These are phyloP conservation scores for Heteronetta atricapilla DNA, from an alignment of 2,113 vertebrate genomes.

Conservation along the genomic window DNA sequence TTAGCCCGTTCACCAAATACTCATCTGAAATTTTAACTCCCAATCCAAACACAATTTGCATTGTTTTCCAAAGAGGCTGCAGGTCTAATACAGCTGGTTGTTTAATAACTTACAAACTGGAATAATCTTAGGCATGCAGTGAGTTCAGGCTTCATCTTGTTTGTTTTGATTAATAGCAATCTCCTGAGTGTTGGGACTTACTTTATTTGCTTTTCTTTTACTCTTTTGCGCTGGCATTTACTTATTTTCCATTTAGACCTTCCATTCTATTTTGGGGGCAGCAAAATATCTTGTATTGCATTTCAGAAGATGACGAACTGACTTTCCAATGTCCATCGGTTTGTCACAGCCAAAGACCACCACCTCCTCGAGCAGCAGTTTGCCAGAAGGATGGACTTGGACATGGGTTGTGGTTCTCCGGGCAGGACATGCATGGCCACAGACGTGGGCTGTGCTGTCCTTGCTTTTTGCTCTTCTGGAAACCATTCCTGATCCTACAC, in stretches of 20 bases:
- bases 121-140: not conserved
- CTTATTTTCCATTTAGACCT: slow-evolving; percentile 1
- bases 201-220: slow-evolving; percentile 23
- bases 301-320: not conserved
- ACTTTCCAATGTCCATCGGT: not conserved
- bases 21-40: not conserved
- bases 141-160: not conserved
- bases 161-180: slow-evolving; percentile 46
- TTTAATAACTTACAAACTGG: slow-evolving; percentile 9
- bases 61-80: not conserved
- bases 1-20: not conserved
- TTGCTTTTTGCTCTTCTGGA: not conserved
- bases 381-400: not conserved
- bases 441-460: not conserved
- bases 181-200: not conserved
- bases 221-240: not conserved
- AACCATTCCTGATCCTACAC: not conserved
- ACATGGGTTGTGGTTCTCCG: not conserved
- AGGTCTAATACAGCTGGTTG: not conserved
- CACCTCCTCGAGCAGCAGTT: not conserved
- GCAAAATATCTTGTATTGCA: not conserved
- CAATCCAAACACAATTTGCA: slow-evolving; percentile 17
- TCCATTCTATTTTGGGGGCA: not conserved
- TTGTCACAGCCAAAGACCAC: not conserved
- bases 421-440: not conserved